Percentiles rank a stretch among this genome's conserved stretches.
These are phyloP conservation scores for Sipha flava DNA, from an alignment of 1,140 invertebrate genomes.

Conservation along the genomic window DNA sequence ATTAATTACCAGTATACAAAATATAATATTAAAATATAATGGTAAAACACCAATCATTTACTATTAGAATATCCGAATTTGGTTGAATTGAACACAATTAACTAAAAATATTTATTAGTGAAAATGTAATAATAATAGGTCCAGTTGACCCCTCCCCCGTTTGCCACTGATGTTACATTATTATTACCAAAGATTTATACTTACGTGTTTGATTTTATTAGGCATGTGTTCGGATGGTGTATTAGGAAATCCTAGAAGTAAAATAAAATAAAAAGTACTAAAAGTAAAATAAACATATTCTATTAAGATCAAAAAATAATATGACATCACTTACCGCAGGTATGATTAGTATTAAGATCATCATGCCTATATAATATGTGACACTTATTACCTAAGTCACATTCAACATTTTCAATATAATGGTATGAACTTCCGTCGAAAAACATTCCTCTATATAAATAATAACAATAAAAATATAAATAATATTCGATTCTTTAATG, in stretches of 20 bases:
- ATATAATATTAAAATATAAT: too few species aligned
- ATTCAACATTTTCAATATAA: slow-evolving; percentile 56
- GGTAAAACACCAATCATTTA: too few species aligned
- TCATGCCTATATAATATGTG: slow-evolving; percentile 64
- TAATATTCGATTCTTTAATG: not conserved
- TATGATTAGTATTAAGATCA: slow-evolving; percentile 57
- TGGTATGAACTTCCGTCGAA: slow-evolving; percentile 67
- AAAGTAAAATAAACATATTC: not conserved
- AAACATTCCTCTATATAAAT: slow-evolving; percentile 57
- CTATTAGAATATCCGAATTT: too few species aligned
- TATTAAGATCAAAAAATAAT: not conserved
- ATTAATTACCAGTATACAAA: too few species aligned
- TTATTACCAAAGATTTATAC: not conserved
- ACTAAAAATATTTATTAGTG: too few species aligned
- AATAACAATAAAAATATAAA: not conserved
- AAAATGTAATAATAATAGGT: too few species aligned
- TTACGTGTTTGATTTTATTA: not conserved
- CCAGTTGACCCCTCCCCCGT: too few species aligned
- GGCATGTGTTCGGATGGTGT: slow-evolving; percentile 40
- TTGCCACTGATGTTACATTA: not conserved
- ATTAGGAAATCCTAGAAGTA: slow-evolving; percentile 48
- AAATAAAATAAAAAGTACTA: slow-evolving; percentile 35
- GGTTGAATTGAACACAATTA: too few species aligned
- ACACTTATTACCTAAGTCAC: slow-evolving; percentile 35
- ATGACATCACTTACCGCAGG: slow-evolving; percentile 51